Conservation (phyloP, 2,797 vertebrate species). For the Enteromius mattozi region DNA sequence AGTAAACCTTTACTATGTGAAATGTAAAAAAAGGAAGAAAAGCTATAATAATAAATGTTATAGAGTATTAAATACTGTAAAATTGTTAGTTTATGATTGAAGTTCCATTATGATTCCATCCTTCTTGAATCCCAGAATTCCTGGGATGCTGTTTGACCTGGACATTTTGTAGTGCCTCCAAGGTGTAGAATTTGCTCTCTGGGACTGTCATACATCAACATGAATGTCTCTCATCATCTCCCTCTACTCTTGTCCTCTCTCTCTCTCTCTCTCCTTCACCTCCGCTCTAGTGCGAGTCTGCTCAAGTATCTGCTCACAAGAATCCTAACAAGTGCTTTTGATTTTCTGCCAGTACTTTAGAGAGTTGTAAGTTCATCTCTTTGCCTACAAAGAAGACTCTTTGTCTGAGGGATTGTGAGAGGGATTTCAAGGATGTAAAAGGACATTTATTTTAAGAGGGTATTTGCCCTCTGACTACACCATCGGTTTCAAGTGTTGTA, state of each 20-base stretch:
- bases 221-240: conserved; percentile 33
- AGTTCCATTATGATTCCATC: neutral
- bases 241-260: neutral
- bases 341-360: conserved; percentile 69
- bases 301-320: conserved; percentile 55
- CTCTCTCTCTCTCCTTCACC: conserved; percentile 3
- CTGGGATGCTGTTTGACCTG: conserved; percentile 33
- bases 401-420: conserved; percentile 14
- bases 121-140: neutral
- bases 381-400: conserved; percentile 37
- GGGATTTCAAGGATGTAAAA: conserved; percentile 6
- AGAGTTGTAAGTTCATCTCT: conserved; percentile 29
- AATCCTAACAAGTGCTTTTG: conserved; percentile 76
- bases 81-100: neutral
- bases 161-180: conserved; percentile 26
- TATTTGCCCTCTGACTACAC: conserved; percentile 7
- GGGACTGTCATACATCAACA: conserved; percentile 50
- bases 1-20: neutral
- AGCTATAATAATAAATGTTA: neutral
- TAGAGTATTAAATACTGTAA: neutral
- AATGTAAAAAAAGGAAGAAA: neutral
- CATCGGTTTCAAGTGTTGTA: neutral
- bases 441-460: neutral
- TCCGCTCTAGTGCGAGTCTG: conserved; percentile 17
- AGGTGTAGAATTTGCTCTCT: conserved; percentile 25